phyloP scores from a whole-genome alignment of 2,797 vertebrate species.

The Rhabdophis nuchalis region DNA sequence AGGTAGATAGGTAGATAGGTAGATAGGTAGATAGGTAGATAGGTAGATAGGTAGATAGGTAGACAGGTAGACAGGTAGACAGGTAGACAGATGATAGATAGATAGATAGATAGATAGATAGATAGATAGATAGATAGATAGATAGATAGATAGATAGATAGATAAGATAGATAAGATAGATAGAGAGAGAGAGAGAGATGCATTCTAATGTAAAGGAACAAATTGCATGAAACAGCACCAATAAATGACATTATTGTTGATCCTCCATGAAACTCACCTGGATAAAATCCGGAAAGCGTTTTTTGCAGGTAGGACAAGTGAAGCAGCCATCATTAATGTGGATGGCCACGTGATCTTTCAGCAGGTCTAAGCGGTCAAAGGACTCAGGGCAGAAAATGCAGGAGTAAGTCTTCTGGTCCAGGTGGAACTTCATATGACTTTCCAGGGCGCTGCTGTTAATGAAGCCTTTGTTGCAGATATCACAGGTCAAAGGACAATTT shows the following conservation, averaged over 20 bases:
- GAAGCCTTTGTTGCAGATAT: slow-evolving; percentile 94
- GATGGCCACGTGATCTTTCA: slow-evolving; percentile 91
- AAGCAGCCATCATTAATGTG: slow-evolving; percentile 89
- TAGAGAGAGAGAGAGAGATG: too few species aligned
- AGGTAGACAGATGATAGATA: too few species aligned
- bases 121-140: too few species aligned
- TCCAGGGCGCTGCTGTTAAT: slow-evolving; percentile 83
- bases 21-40: too few species aligned
- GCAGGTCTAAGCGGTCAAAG: slow-evolving; percentile 90
- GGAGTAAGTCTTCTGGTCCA: slow-evolving; percentile 92
- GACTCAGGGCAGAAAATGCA: slow-evolving; percentile 90
- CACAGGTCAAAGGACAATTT: slow-evolving; percentile 85
- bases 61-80: too few species aligned
- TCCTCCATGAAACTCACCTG: slow-evolving; percentile 76
- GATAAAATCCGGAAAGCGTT: slow-evolving; percentile 93
- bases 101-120: too few species aligned
- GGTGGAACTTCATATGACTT: slow-evolving; percentile 90
- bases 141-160: too few species aligned
- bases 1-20: too few species aligned
- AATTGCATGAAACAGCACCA: not conserved
- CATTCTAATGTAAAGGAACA: too few species aligned
- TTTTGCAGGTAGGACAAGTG: slow-evolving; percentile 94
- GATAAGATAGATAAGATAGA: too few species aligned
- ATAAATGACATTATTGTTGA: rapidly evolving
- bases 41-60: too few species aligned